These are phyloP conservation scores for Chondrilla cf. caribensis DNA, from an alignment of 37 sponge, comb jelly and placozoan genomes.

Conservation along the genomic window DNA sequence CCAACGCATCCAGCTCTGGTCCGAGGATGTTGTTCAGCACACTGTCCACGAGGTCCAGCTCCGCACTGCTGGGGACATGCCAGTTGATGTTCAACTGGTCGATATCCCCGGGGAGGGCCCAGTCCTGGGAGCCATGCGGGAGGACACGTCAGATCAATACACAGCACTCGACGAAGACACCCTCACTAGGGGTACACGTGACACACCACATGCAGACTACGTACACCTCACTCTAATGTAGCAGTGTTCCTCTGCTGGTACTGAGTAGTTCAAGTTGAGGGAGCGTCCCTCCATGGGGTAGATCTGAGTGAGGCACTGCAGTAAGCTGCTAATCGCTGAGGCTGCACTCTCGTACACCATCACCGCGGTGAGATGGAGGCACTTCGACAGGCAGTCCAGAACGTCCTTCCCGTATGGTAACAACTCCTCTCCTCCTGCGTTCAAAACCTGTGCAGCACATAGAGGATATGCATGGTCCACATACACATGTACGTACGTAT, in stretches of 20 bases:
- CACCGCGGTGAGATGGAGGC: conserved; percentile 47
- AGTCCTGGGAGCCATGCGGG: conserved; percentile 47
- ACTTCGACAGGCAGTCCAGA: conserved; percentile 42
- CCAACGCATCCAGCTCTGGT: conserved; percentile 61
- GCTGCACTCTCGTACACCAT: not conserved
- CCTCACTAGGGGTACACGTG: no score
- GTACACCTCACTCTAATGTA: conserved; percentile 51
- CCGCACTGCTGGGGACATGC: conserved; percentile 61
- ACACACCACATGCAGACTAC: not conserved
- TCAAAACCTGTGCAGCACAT: conserved; percentile 25
- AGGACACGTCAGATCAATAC: no score
- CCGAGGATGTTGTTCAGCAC: conserved; percentile 60
- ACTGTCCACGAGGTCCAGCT: conserved; percentile 51
- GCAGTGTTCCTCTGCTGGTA: conserved; percentile 50
- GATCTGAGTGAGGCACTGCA: conserved; percentile 40
- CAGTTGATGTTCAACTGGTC: conserved; percentile 50
- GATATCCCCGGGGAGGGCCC: conserved; percentile 45
- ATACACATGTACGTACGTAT: not conserved
- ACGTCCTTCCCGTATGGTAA: conserved; percentile 36
- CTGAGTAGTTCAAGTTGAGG: conserved; percentile 13
- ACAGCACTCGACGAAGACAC: no score
- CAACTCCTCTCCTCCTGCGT: conserved; percentile 24
- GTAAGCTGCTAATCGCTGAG: conserved; percentile 26
- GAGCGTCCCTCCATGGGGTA: conserved; percentile 53
- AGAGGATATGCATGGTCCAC: not conserved